phyloP scores from a whole-genome alignment of 1,140 invertebrate genomes.

The Zaprionus capensis region DNA sequence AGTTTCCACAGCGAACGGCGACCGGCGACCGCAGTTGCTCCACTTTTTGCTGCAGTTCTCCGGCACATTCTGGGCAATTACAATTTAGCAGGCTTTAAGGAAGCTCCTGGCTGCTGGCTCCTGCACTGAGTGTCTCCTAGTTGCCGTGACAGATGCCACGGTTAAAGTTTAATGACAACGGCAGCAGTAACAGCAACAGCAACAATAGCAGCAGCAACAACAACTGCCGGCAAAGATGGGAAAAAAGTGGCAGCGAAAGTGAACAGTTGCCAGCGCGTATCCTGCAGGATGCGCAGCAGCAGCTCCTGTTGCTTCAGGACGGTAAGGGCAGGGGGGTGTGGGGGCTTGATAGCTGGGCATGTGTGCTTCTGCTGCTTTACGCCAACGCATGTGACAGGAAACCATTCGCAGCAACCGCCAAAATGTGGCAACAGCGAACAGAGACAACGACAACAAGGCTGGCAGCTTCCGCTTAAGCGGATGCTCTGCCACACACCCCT shows the following conservation, averaged over 20 bases:
- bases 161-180: slow-evolving; percentile 77
- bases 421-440: slow-evolving; percentile 71
- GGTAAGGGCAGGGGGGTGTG: background rate
- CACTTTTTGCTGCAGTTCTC: slow-evolving; percentile 33
- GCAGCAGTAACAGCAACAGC: slow-evolving; percentile 28
- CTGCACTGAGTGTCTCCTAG: slow-evolving; percentile 13
- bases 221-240: slow-evolving; percentile 12
- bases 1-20: slow-evolving; percentile 12
- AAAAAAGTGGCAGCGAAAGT: slow-evolving; percentile 65
- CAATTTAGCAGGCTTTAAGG: slow-evolving; percentile 78
- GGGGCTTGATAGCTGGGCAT: background rate
- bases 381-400: slow-evolving; percentile 77
- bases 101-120: slow-evolving; percentile 30
- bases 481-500: slow-evolving; percentile 36
- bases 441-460: slow-evolving; percentile 62
- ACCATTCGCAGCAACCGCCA: slow-evolving; percentile 76
- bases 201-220: slow-evolving; percentile 28
- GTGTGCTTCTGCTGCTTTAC: slow-evolving; percentile 23
- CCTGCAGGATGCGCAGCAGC: slow-evolving; percentile 58
- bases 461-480: slow-evolving; percentile 60
- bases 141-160: slow-evolving; percentile 70
- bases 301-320: slow-evolving; percentile 49
- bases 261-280: slow-evolving; percentile 71
- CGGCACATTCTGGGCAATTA: slow-evolving; percentile 58
- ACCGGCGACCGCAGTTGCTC: slow-evolving; percentile 47